Evolutionary conservation across 2,888 invertebrate genomes (phyloP), one percentile per base, ranked within the genome.

Genomic region (Platypus cylindrus): DNA sequence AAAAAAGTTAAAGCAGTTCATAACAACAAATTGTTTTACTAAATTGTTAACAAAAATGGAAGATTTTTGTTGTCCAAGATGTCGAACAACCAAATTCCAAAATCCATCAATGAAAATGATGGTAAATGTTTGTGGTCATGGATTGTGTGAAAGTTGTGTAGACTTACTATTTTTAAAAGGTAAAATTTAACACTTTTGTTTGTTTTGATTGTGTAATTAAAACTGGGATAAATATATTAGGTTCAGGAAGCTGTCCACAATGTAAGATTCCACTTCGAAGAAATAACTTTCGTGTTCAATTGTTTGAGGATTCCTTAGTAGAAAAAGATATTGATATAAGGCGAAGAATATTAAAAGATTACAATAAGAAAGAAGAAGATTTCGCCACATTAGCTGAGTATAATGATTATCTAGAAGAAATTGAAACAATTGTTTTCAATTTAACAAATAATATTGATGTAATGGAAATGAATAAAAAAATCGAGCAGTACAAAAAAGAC

Each of bases 91-190:
- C 30, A 95, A 95, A 66, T 95, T 94, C 59, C 75, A 94, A 62
- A 97, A 97, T 66, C 95, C 95, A 20, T 86, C 89, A 0, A 63
- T 98, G 35, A 93, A 93, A 59, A 73, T 98, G 68, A 83, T 97
- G 87, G 95, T 97, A 42, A 98, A 98, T 61, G 79, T 90, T 36
- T 98, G 98, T 64, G 97, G 97, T 17, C 98, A 98, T 67, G 85
- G 91, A 23, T 66, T 98, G 50, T 98, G 98, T 65, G 94, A 95
- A 64, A 93, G 83, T 58, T 97, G 97, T 66, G 94, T 98, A 20
- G 94, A 95, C 59, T 68, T 94, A 41, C 65, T 98, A 17, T 98
- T 97, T 65, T 71, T 93, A 12, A 93, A 97, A 75, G 98, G 85
- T 81, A 18, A 33, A 7, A 12, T 11, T 3, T 31, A 12, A 36